phyloP scores from a whole-genome alignment of 1,140 invertebrate genomes.

The Cyphomyrmex costatus region DNA sequence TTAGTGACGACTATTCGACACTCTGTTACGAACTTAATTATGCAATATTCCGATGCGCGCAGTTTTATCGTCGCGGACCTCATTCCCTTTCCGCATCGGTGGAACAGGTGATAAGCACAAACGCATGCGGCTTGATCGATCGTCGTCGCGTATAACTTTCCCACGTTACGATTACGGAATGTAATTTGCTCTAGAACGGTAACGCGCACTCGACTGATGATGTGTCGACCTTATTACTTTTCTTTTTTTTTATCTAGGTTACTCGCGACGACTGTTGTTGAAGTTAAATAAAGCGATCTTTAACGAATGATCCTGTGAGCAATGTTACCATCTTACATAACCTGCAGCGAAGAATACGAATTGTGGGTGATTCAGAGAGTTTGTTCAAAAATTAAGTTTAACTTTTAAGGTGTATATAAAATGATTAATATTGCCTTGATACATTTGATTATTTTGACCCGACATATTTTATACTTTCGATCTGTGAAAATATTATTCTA shows the following conservation, averaged over 20 bases:
- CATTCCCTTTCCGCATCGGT: not conserved
- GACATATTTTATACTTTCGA: not conserved
- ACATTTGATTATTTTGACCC: too few relatives aligned
- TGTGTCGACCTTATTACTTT: not conserved
- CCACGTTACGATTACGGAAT: conserved; percentile 55
- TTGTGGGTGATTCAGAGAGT: not conserved
- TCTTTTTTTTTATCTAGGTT: not conserved
- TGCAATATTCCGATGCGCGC: conserved; percentile 13
- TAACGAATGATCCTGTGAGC: not conserved
- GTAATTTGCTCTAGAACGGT: conserved; percentile 25
- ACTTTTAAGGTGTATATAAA: not conserved
- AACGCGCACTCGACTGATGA: conserved; percentile 9
- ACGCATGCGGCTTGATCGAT: conserved; percentile 42
- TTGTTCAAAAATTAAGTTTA: not conserved
- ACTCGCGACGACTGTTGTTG: not conserved
- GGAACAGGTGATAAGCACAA: conserved; percentile 20
- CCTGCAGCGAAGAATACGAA: not conserved
- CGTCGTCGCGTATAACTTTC: conserved; percentile 38
- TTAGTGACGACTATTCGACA: not conserved
- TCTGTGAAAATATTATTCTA: not conserved
- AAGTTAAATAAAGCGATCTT: not conserved
- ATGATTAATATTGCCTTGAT: not conserved
- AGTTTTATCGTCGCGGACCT: conserved; percentile 19
- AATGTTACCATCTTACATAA: not conserved
- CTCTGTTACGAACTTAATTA: conserved; percentile 11